A percentile compares a stretch with the other conserved stretches of the same genome.
Conservation (phyloP, 2,113 vertebrate species). For the Fukomys damarensis region DNA sequence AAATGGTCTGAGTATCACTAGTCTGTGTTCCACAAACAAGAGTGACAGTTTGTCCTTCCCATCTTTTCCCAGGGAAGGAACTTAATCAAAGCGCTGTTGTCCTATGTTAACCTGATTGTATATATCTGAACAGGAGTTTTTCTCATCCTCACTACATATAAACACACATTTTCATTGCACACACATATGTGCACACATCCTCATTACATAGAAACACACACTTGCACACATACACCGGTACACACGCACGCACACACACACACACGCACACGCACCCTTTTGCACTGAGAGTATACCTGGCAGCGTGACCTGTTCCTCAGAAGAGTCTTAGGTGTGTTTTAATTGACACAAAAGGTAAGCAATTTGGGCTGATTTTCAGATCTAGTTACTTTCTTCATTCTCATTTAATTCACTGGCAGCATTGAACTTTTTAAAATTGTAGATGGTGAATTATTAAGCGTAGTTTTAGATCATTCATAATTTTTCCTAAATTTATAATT, state of each 20-base stretch:
- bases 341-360: not conserved
- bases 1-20: not conserved
- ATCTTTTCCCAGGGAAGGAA: not conserved
- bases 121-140: not conserved
- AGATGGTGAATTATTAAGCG: not conserved
- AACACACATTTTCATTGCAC: not conserved
- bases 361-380: not conserved
- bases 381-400: not conserved
- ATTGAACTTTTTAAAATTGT: constrained; percentile 23
- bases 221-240: too few relatives aligned
- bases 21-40: not conserved
- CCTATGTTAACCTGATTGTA: not conserved
- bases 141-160: not conserved
- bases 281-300: not conserved
- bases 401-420: not conserved
- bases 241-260: rapidly evolving
- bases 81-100: not conserved
- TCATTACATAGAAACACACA: too few relatives aligned
- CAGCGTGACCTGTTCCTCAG: not conserved
- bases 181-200: rapidly evolving
- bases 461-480: not conserved
- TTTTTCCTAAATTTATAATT: constrained; percentile 48
- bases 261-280: rapidly evolving
- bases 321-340: not conserved
- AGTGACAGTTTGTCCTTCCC: not conserved